Base-by-base conservation (phyloP, 1,140 invertebrate genomes). In the Notospermus geniculatus region DNA sequence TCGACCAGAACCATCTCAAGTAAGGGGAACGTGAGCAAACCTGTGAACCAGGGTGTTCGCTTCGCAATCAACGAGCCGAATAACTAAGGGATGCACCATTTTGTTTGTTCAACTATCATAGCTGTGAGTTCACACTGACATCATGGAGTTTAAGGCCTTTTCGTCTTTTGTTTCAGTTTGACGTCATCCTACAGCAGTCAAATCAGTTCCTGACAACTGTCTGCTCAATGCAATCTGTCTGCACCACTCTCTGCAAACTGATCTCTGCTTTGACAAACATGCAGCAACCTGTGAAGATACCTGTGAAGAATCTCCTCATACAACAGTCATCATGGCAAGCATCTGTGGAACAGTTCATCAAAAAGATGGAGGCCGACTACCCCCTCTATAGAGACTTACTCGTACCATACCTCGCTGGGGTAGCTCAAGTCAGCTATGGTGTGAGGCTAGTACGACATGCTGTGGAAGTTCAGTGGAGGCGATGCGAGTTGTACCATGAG, bases 331-430 rank as follows among this genome's bases (percentile, higher is more conserved):
- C 58, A 23, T 75, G 76, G 76, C 74, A 76, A 59, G 66, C 53
- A 15, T 71, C 69, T 5, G 54, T 66, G 1, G 54, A 66, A n/a
- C 64, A 65, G 23, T 77, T 76, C 57, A 52, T 74, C 13, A 28
- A 67, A 7, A 66, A 56, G 15, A 58, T 78, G 28, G 57, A 70
- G 1, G 36, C 43, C 13, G 59, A 68, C 1, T 77, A 68, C 56
- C 68, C 71, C 1, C 43, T 65, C 25, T 77, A 75, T 54, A 66
- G 52, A 39, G 78, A 80, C 57, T 58, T 80, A 9, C 59, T 70
- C 2, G 63, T 59, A n/a, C 78, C 78, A 7, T 72, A 75, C 57
- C 53, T 65, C 23, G 25, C 68, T 1, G 70, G 70, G 23, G 50
- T 75, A 9, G 54, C 69, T 19, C 70, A 73, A 71, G 75, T 50